These are phyloP conservation scores for Pionites leucogaster DNA, from an alignment of 2,113 vertebrate genomes.

Conservation along the genomic window DNA sequence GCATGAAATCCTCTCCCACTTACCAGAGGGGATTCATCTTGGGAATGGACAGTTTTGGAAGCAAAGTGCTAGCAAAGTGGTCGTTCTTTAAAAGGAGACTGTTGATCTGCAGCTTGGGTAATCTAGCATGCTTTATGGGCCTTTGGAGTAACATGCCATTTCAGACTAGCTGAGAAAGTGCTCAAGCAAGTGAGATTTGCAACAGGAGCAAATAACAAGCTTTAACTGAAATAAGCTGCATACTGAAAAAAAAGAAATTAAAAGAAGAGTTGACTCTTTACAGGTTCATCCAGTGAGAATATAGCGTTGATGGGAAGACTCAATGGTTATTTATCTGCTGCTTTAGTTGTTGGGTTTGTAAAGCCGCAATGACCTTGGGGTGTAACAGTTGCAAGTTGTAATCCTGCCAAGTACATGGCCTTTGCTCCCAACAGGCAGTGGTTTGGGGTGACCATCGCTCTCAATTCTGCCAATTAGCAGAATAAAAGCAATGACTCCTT, in stretches of 20 bases:
- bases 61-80: not conserved
- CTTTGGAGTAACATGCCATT: not conserved
- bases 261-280: not conserved
- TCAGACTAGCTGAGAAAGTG: not conserved
- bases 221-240: not conserved
- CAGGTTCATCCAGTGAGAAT: not conserved
- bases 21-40: not conserved
- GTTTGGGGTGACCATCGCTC: not conserved
- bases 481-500: not conserved
- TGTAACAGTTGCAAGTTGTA: not conserved
- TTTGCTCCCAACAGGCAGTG: not conserved
- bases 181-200: not conserved
- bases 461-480: fast-evolving
- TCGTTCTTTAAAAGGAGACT: not conserved
- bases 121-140: not conserved
- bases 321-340: not conserved
- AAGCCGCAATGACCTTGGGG: not conserved
- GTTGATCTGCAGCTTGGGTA: not conserved
- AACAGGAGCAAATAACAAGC: not conserved
- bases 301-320: not conserved
- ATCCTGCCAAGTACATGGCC: not conserved
- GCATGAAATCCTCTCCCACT: not conserved
- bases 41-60: not conserved
- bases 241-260: not conserved
- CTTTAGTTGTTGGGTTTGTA: not conserved